Base-by-base conservation (phyloP, 2,113 vertebrate genomes). In the Cochlearius cochlearius region DNA sequence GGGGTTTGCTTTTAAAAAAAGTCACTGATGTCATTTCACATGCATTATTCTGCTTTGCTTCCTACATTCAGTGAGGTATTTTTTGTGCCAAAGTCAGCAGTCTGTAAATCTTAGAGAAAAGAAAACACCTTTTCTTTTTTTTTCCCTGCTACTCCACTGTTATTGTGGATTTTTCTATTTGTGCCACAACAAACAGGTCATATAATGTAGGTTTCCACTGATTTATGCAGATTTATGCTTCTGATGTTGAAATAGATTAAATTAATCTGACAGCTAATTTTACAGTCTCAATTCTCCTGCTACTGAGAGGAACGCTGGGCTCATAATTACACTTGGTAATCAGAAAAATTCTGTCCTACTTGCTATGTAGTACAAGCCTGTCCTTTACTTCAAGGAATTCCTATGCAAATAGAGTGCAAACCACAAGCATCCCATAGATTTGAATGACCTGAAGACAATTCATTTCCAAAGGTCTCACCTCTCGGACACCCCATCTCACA, bases 261-360 rank as follows among this genome's bases (percentile, higher is more conserved):
- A 74, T 94, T 92, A 75, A 93, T 71, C 82, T 81, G 69, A 78
- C 60, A 92, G 84, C 53, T 96, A 87, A 94, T 93, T 77, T 94
- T 77, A 91, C 50, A 80, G 69, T 60, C 60, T 84, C 21, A 1
- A 47, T 59, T 81, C 60, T 55, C n/a, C 58, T 1, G 5, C 71
- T 73, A 10, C 47, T 12, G 8, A 72, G 76, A 34, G 55, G 26
- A 78, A 78, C 27, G 32, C 26, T 52, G 58, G 22, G 49, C 41
- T 95, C 62, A 30, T 55, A 92, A 71, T 89, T 74, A 79, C 11
- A 29, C 39, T 87, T 32, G 5, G 39, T 56, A 93, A 64, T 82
- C 62, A 79, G 66, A 77, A 89, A 66, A 60, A 22, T 55, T 73
- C 41, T 50, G 45, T 67, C 49, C 52, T 75, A 8, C 43, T 81